These are phyloP conservation scores for Clinocottus analis DNA, from an alignment of 2,113 vertebrate species.

Conservation along the genomic window DNA sequence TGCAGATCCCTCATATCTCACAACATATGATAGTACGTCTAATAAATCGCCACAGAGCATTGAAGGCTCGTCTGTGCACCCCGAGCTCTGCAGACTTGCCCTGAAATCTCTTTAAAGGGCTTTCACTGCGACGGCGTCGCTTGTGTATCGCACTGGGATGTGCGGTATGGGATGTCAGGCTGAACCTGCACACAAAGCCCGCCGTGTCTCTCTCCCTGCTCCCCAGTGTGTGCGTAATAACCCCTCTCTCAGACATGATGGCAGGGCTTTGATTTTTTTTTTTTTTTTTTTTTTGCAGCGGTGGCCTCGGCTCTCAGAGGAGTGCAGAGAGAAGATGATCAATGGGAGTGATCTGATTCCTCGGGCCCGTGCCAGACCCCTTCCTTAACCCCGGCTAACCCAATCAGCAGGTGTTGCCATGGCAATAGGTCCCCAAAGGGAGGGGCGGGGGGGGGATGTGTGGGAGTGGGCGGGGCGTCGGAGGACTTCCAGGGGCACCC, in stretches of 20 bases:
- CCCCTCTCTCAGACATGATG: constrained; percentile 64
- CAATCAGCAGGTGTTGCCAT: constrained; percentile 76
- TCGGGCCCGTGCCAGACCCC: constrained; percentile 70
- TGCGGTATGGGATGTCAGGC: constrained; percentile 37
- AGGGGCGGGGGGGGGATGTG: constrained; percentile 73
- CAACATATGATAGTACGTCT: constrained; percentile 32
- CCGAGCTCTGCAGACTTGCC: background rate
- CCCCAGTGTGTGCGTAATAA: constrained; percentile 57
- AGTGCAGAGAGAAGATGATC: constrained; percentile 68
- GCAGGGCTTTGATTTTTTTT: constrained; percentile 75
- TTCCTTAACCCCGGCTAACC: constrained; percentile 79
- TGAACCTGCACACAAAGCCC: constrained; percentile 52
- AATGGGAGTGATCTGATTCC: constrained; percentile 81
- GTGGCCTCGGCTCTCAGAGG: constrained; percentile 61
- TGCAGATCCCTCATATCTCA: constrained; percentile 40
- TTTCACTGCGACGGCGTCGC: constrained; percentile 37
- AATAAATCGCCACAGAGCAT: constrained; percentile 18
- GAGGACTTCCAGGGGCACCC: constrained; percentile 63
- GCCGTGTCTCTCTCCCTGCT: constrained; percentile 29
- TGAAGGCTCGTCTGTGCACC: background rate
- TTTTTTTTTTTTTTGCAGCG: too few species aligned
- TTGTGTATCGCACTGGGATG: constrained; percentile 16
- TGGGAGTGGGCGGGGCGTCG: constrained; percentile 47
- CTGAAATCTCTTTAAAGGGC: constrained; percentile 32
- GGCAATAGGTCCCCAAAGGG: constrained; percentile 70